phyloP scores from a whole-genome alignment of 2,888 invertebrate species.

The Thecophora atra region DNA sequence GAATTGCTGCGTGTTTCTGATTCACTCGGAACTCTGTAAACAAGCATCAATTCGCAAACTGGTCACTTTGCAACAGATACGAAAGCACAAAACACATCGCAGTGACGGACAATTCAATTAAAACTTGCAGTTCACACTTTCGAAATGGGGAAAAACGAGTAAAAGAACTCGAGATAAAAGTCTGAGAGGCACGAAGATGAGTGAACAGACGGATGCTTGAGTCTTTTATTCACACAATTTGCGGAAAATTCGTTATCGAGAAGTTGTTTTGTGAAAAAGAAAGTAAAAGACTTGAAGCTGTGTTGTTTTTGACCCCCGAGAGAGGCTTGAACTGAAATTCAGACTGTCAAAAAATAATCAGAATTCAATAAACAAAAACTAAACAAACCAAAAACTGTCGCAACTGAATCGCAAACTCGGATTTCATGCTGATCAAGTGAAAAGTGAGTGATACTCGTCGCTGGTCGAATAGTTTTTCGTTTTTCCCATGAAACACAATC shows the following conservation, averaged over 20 bases:
- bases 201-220: background rate
- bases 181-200: background rate
- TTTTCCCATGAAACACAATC: background rate
- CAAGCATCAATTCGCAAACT: background rate
- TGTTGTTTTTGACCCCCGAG: too few species aligned
- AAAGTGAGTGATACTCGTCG: too few species aligned
- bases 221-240: background rate
- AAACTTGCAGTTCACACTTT: conserved; percentile 5
- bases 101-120: background rate
- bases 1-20: background rate
- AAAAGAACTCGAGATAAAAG: too few species aligned
- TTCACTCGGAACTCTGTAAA: background rate
- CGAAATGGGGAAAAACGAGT: background rate
- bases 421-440: too few species aligned
- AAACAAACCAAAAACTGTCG: too few species aligned
- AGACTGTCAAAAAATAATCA: too few species aligned
- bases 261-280: background rate
- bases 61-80: background rate
- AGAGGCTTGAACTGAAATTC: too few species aligned
- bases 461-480: background rate
- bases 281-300: too few species aligned
- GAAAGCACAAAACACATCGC: background rate
- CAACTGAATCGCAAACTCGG: too few species aligned
- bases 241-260: background rate
- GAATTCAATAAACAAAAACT: too few species aligned